Base-by-base conservation (phyloP, 2,113 vertebrate species). In the Kryptolebias marmoratus region DNA sequence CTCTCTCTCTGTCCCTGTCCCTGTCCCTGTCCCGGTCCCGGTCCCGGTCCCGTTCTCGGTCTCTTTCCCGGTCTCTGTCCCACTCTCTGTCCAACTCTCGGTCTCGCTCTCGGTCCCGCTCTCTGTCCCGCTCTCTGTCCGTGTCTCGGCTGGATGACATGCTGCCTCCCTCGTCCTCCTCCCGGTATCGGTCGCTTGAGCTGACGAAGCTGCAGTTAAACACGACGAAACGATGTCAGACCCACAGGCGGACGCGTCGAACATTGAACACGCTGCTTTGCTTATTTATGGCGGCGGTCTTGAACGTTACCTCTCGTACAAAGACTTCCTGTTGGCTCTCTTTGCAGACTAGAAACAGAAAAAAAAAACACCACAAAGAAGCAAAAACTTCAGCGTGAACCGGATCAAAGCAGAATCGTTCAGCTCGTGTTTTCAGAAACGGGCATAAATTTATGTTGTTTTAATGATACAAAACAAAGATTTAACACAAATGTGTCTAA, bases 281-380 rank as follows among this genome's bases (percentile, higher is more conserved):
- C 28, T 64, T 47, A 16, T 32, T 64, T 0, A 4, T 56, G 0
- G 0, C 32, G 14, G 5, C 32, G 14, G 5, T 27, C 53, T 77
- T 47, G 4, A 12, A 55, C 87, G 27, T 92, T 89, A 97, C 96
- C 96, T 96, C 73, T 97, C 96, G 62, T 97, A 97, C 4, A 97
- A 90, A 61, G 93, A 93, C 71, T 96, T 97, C 85, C 95, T 94
- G 18, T 95, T 94, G n/a, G 91, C 89, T 75, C 96, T 93, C 84
- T 95, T 95, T 69, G 90, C 93, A 28, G 93, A 89, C 96, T 96
- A 85, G 10, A 65, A 52, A 12, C 82, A 49, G 12, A 83, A 80
- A 73, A 52, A 12, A 49, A 12, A 83, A 80, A 73, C 11, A 65
- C 15, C 60, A 55, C 36, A 42, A 12, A 58, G 49, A 66, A 3